Base-by-base conservation (phyloP, 2,797 vertebrate species). In the Orientallactaga sibirica region DNA sequence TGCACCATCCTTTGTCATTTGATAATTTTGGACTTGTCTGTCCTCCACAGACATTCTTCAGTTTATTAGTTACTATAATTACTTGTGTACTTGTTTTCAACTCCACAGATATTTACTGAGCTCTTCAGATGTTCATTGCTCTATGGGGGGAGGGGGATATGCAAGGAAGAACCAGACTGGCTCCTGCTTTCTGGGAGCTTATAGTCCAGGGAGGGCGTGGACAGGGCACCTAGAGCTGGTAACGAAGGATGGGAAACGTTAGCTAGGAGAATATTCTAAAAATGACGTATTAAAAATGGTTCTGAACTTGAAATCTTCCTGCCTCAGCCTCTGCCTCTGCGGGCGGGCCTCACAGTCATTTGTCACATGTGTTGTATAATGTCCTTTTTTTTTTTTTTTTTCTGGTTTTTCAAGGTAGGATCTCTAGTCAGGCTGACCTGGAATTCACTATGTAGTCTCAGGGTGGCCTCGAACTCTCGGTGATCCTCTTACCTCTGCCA, bases 51-150 rank as follows among this genome's bases (percentile, higher is more conserved):
- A 76, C 85, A 92, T 92, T 84, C 78, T 90, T 96, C 68, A 80
- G 93, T 95, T 96, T 97, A 91, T 96, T 93, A 93, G 93, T 94
- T 95, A 71, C 96, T 97, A 52, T 96, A 96, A 97, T 96, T 95
- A 93, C 82, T 76, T 25, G 29, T 24, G 37, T 55, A n/a, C 68
- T 95, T 7, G 77, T 22, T 81, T 93, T 93, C 66, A 75, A 7
- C 68, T 81, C 83, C 70, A 75, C 66, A 68, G 80, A 86, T 24
- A 16, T 48, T 92, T 33, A 33, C 1, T 48, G 89, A 84, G 70
- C 43, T 80, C 33, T 64, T 43, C 24, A 80, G 43, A 71, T 68
- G 76, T 70, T 37, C 22, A 52, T 14, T 64, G 66, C 27, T 91
- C 43, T 67, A 1, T 18, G 29, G 29, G 83, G 48, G 29, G 90